These are phyloP conservation scores for Cydia amplana DNA, from an alignment of 1,140 invertebrate genomes.

Conservation along the genomic window DNA sequence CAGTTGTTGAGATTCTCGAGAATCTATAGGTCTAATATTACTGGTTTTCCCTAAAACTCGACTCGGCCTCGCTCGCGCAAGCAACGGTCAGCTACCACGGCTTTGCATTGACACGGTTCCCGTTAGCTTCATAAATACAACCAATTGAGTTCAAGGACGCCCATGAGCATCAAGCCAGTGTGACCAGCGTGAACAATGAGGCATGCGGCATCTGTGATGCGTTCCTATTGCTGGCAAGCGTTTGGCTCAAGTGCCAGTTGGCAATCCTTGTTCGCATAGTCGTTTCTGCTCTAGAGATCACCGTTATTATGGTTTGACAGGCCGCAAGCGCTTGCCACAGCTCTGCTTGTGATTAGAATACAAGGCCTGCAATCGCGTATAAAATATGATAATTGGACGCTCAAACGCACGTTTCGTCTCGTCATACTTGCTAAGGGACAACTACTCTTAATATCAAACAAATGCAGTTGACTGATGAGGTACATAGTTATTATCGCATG, in stretches of 20 bases:
- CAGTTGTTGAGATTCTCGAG: not conserved
- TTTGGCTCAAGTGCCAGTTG: not conserved
- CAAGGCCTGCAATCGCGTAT: constrained; percentile 64
- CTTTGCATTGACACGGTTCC: constrained; percentile 74
- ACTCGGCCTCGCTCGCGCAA: not conserved
- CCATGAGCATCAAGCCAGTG: constrained; percentile 66
- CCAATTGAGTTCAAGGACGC: constrained; percentile 77
- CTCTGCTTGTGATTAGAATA: not conserved
- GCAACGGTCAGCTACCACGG: constrained; percentile 48
- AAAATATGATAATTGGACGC: constrained; percentile 73
- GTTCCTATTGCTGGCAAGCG: not conserved
- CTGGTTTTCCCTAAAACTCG: not conserved
- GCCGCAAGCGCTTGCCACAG: not conserved
- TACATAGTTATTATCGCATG: constrained; percentile 16
- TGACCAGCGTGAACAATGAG: constrained; percentile 76
- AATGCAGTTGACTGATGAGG: constrained; percentile 31
- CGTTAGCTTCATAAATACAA: constrained; percentile 72
- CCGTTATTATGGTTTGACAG: not conserved
- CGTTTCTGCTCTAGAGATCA: not conserved
- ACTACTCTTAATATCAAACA: constrained; percentile 11
- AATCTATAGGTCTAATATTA: not conserved
- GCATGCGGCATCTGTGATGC: constrained; percentile 57
- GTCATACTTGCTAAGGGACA: constrained; percentile 34
- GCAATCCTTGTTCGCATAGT: not conserved
- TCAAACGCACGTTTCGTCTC: constrained; percentile 55